Evolutionary conservation across 2,888 invertebrate genomes (phyloP), one percentile per base, ranked within the genome.

Genomic region (Tryphoninae sp.): DNA sequence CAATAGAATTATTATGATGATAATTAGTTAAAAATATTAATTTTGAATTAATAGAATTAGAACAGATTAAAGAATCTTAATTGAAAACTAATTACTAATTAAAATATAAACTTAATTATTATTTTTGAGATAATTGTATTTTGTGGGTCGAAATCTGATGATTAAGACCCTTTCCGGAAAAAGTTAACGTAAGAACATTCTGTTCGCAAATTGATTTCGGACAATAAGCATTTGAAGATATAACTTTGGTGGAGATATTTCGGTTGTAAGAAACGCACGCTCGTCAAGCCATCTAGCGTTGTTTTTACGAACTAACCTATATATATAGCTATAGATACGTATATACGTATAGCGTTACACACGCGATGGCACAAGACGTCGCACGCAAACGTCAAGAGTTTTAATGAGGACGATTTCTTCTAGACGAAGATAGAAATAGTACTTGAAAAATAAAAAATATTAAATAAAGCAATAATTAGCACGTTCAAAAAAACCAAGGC

Each of bases 131-230:
- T 81, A 23, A 59, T 83, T 19, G 16, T 22, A 23, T 69, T 80
- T 11, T 76, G 64, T 83, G 88, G 90, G 87, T 87, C 89, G 40
- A 86, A 88, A 87, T 89, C 87, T 82, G 51, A 58, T 71, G 86
- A 87, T 82, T 83, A 84, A 84, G 88, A 90, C 88, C 91, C 89
- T 90, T 89, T 89, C 91, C 80, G 65, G 91, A 91, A 49, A 91
- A 89, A 91, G 69, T 91, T 79, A 89, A 90, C 84, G 84, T 87
- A 86, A 83, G 88, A 90, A 90, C 87, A 87, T 83, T 83, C 85
- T 82, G 72, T 84, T 88, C 87, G 84, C 83, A 84, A 80, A 62
- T 68, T 61, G 58, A n/a, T 6, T 45, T 1, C 2, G 7, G 2
- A 1, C 0, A 0, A 8, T 0, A 22, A 2, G 13, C 0, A 0